Base-by-base conservation (phyloP, 2,888 invertebrate genomes). In the Cataglyphis rosenhaueri region DNA sequence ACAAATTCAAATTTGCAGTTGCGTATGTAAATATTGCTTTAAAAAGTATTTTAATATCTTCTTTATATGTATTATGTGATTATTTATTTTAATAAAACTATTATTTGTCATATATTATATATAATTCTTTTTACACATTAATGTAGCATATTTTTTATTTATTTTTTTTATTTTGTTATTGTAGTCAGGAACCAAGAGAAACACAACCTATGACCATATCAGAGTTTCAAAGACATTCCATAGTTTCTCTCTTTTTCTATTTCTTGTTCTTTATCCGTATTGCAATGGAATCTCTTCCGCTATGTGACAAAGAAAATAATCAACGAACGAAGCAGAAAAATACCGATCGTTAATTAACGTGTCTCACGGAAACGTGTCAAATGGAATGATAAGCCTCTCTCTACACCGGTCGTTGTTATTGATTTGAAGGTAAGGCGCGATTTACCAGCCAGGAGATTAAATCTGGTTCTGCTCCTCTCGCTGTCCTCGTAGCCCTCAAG, bases 401-500 rank as follows among this genome's bases (percentile, higher is more conserved):
- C 62, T 32, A 68, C 21, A 68, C 18, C 29, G 35, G 65, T 57
- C 18, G 55, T 15, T 38, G 78, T 70, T 78, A 70, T n/a, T 78
- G 57, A n/a, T 52, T 78, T 78, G 59, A 81, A 83, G 71, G 84
- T 83, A 64, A 79, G 55, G 68, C 83, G 65, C 75, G 82, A 86
- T 84, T 88, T 90, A 88, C 86, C 88, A 25, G 88, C 90, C 64
- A 93, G 90, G 48, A 93, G 90, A 86, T 93, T 91, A 83, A 93
- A 91, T 89, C 92, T 92, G 84, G 93, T 93, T 85, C 92, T 92
- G 87, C 92, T 89, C 84, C 90, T 87, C 78, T 92, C 92, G 79
- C 92, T 92, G 90, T 93, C 93, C 87, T 92, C 93, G 83, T 91
- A 90, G 78, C 92, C 92, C 68, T 92, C 90, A 84, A 93, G 91